Base-by-base conservation (phyloP, 2,888 invertebrate genomes). In the Pemphredon lugubris region DNA sequence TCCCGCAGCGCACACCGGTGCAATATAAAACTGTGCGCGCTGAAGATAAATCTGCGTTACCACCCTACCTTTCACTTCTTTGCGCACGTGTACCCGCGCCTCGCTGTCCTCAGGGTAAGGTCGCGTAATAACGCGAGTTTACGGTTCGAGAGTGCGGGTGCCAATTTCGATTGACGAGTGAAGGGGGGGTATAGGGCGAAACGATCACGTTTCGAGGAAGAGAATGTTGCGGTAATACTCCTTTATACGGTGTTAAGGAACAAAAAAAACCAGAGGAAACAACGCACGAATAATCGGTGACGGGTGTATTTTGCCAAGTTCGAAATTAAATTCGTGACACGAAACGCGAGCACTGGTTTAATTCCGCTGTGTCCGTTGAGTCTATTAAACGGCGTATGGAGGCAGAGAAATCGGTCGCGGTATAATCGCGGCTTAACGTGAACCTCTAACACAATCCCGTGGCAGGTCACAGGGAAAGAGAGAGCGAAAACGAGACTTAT, bases 11-110 rank as follows among this genome's bases (percentile, higher is more conserved):
- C 58, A 42, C 45, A 26, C 55, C 44, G 34, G 39, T 18, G 53
- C 65, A 40, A 30, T 53, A 39, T 66, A 42, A 55, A 67, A 67
- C 60, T 45, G 64, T 39, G 54, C 59, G 60, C 34, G 51, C 37
- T 42, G 48, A 60, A 72, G 77, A 79, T 79, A 79, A 77, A 79
- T 67, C 72, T 45, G 50, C 61, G 71, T 76, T 72, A 40, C 68
- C 72, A 75, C 72, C 70, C 73, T 78, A 76, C 84, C 84, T 84
- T 84, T 84, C 84, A 84, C 84, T 84, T 83, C 63, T 66, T n/a
- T 67, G 67, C 66, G 74, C 82, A 82, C 82, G 78, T 77, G 78
- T 75, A 66, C 59, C 48, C 54, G 69, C 77, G 66, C 66, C 58
- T 54, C 40, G 48, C 45, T 77, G 74, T 68, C 77, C 75, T 51